phyloP scores from a whole-genome alignment of 2,888 invertebrate genomes.

The Epirrhoe alternata region DNA sequence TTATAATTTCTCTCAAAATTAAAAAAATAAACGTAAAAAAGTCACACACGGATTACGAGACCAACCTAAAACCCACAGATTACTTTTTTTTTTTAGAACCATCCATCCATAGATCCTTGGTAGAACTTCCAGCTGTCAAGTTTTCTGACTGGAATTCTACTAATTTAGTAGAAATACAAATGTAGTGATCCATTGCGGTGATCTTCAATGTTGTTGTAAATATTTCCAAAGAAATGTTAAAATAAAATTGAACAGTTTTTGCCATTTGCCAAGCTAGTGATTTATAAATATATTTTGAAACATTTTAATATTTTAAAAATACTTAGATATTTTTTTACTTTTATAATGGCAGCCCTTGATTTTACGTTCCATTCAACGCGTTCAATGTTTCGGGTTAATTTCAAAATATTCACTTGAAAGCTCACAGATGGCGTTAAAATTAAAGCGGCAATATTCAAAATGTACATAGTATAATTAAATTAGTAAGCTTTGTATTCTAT shows the following conservation, averaged over 20 bases:
- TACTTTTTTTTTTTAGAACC: too few species aligned
- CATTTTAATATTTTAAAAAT: too few species aligned
- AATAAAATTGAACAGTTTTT: too few species aligned
- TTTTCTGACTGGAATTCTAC: neutral
- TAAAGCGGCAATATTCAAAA: neutral
- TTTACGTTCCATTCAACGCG: slow-evolving; percentile 1
- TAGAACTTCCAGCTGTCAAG: slow-evolving; percentile 4
- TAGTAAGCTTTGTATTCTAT: too few species aligned
- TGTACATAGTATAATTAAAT: too few species aligned
- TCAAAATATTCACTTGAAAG: neutral
- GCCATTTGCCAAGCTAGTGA: too few species aligned
- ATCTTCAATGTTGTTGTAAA: too few species aligned
- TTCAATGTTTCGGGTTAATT: neutral
- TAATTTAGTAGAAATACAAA: neutral
- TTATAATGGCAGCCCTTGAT: neutral
- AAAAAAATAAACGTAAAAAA: slow-evolving; percentile 72
- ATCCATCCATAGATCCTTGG: too few species aligned
- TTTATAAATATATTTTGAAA: too few species aligned
- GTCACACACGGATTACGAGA: slow-evolving; percentile 65
- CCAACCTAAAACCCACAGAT: slow-evolving; percentile 16
- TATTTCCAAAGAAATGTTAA: too few species aligned
- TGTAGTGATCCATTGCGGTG: too few species aligned
- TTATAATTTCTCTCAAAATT: slow-evolving; percentile 73
- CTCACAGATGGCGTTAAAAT: slow-evolving; percentile 1
- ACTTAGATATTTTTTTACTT: too few species aligned